Evolutionary conservation across 64 coral and sea anemone species (phyloP), one percentile per base, ranked within the genome.

Genomic region (Anthopleura sola): DNA sequence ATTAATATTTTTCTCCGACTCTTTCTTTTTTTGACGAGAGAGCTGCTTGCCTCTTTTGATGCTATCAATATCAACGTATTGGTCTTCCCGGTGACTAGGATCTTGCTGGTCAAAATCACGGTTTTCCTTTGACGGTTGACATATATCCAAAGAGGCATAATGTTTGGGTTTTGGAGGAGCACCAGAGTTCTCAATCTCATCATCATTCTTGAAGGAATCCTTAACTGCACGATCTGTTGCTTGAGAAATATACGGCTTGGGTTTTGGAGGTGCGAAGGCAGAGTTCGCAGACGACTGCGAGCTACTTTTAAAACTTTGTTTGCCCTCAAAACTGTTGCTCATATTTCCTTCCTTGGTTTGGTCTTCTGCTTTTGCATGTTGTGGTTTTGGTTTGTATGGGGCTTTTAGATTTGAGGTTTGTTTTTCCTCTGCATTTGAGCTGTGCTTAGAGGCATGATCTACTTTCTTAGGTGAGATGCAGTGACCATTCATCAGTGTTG

Each of bases 201-300:
- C 26, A 34, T 34, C 31, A 32, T 71, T 16, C 9, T 71, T 34
- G 0, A 0, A 69, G 2, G 26, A 28, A 71, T 34, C 29, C 28
- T 31, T 71, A 14, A 15, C 28, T 34, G 24, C 29, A 32, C 2
- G 66, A 71, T 32, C 66, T 36, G n/a, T 3, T 34, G 66, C 13
- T 32, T 32, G n/a, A 32, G 31, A 34, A 32, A 71, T 32, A 34
- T 71, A 29, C 23, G 66, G 66, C 31, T 71, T 36, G 13, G 76
- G 76, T 48, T 79, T 79, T 44, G 76, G 76, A 24, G 76, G 76
- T 0, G 37, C 76, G 15, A 79, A 79, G 13, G 38, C 76, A 78
- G 76, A 78, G 37, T 78, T 48, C 38, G 26, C 50, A 14, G 50
- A 2, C 9, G 40, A 69, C 29, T 69, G 66, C 26, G 66, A 28